Evolutionary conservation across 30 jellyfish, hydroid and myxozoan species (phyloP), one percentile per base, ranked within the genome.

Genomic region (Mastigias papua): DNA sequence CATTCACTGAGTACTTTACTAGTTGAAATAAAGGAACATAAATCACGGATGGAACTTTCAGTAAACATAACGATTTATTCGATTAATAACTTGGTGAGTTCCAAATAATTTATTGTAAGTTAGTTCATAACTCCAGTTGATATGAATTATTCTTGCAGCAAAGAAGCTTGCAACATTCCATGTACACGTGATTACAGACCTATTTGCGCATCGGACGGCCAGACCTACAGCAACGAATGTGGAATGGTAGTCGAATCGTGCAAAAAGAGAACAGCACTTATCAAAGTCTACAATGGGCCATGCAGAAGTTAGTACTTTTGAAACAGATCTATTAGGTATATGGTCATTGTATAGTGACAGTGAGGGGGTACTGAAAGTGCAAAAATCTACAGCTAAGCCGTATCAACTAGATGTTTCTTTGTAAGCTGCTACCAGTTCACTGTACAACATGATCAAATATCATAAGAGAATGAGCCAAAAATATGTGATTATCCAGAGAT

Each of bases 131-230:
- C n/a, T n/a, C n/a, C n/a, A 11, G 17, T 54, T 54, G 26, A 54
- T 11, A 7, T 54, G 67, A 3, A 10, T 69, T 27, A 25, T 27
- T 10, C n/a, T 80, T 46, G 60, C 81, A 80, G 90, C 22, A 64
- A 80, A 13, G 46, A 30, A 7, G 90, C 90, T 29, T 80, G 90
- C 81, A 63, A 80, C 50, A 22, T 80, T 62, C 73, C 90, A 31
- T 80, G 90, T 69, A 34, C 81, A 27, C 33, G 78, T 17, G 48
- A 30, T 46, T 80, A 16, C 90, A 80, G 23, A 20, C 90, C 90
- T 0, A 81, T 80, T 2, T 80, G 90, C 37, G 90, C 81, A 30
- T 80, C 90, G 11, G 90, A 80, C 19, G 69, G 81, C 28, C n/a
- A 64, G 54, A 80, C 90, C 15, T 34, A 80, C 63, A 50, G 79